Base-by-base conservation (phyloP, 2,113 vertebrate genomes). In the Vidua macroura region DNA sequence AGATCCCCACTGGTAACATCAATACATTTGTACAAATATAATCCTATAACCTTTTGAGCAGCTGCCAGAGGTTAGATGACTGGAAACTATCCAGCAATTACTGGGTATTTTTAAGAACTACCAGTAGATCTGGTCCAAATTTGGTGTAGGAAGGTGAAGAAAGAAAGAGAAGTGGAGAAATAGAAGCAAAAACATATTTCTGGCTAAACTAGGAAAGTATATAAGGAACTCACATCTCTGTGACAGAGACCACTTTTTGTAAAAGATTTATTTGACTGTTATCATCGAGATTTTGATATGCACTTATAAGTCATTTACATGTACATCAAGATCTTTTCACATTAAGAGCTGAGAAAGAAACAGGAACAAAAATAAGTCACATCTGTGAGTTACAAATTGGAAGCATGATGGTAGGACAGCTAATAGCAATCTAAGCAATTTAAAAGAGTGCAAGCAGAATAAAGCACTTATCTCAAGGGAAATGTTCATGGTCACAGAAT, bases 1-100 rank as follows among this genome's bases (percentile, higher is more conserved):
- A 75, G 59, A 70, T 81, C 56, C 55, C 79, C 76, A 28, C 37
- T 75, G 78, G 85, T 90, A 87, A 73, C 31, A 92, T 86, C 53
- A 95, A 94, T 88, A 89, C 55, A 56, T 64, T 89, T 76, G 58
- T 64, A 89, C 37, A 80, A 81, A 88, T 68, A 75, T 59, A 69
- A 92, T 77, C 31, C 37, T 33, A 79, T 90, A 90, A 79, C 53
- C 58, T 91, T 90, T 88, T 70, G 41, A 94, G 52, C 22, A 64
- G 33, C 25, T 59, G 58, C 41, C 66, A 82, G 62, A 86, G 33
- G 63, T 95, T 80, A 80, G 39, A 69, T 63, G 35, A 56, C 43
- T 96, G 63, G 75, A 94, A 96, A 90, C 24, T 64, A 22, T 22
- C 23, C 60, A 53, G 53, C 25, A 74, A 93, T 77, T 90, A 64